Conservation (phyloP, 2,888 invertebrate genomes). For the Sthenelais limicola region DNA sequence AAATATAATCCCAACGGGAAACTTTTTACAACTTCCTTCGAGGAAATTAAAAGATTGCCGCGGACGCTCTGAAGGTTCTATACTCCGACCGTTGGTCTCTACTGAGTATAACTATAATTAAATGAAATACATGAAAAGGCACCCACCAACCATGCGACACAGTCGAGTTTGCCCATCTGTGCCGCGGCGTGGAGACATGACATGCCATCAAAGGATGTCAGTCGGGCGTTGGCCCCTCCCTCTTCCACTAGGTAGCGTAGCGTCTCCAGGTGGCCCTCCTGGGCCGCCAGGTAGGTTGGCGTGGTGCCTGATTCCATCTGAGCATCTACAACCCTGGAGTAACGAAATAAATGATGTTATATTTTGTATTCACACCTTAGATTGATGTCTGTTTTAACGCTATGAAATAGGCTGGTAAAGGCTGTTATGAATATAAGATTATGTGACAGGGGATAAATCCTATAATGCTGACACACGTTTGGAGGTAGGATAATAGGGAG, state of each 20-base stretch:
- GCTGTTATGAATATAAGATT: neutral
- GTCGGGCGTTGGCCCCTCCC: slow-evolving; percentile 86
- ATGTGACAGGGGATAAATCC: neutral
- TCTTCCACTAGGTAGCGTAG: slow-evolving; percentile 87
- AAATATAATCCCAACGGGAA: too few relatives aligned
- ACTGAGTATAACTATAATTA: too few relatives aligned
- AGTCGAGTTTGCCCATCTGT: slow-evolving; percentile 89
- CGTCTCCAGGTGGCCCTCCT: slow-evolving; percentile 89
- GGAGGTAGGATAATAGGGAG: too few relatives aligned
- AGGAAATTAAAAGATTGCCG: too few relatives aligned
- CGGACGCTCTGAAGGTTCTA: too few relatives aligned
- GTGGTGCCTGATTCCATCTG: slow-evolving; percentile 95
- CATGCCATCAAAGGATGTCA: slow-evolving; percentile 91
- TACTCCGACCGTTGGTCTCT: too few relatives aligned
- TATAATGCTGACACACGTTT: neutral
- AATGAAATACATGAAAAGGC: too few relatives aligned
- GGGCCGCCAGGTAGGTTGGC: slow-evolving; percentile 89
- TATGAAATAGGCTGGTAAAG: neutral
- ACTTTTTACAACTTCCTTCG: too few relatives aligned
- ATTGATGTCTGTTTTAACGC: neutral
- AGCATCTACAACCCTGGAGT: slow-evolving; percentile 83
- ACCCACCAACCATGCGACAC: slow-evolving; percentile 90
- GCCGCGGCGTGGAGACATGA: slow-evolving; percentile 91
- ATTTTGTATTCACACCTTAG: too few relatives aligned
- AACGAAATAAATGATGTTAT: neutral